Percentiles rank a stretch among this genome's conserved stretches.
These are phyloP conservation scores for Trichosurus vulpecula DNA, from an alignment of 2,797 vertebrate genomes.

Conservation along the genomic window DNA sequence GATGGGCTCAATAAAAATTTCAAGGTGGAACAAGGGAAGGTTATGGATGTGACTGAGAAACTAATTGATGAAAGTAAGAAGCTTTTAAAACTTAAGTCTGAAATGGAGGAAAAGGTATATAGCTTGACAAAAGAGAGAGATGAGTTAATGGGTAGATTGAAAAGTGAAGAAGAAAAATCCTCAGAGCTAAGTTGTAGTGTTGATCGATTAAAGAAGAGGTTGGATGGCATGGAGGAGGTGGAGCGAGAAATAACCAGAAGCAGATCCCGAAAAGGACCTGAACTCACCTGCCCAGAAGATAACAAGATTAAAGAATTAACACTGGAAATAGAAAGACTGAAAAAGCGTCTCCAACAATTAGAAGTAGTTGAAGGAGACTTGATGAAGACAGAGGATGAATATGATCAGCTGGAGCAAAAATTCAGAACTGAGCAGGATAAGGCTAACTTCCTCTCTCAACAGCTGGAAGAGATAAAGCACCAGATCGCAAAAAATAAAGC, in stretches of 20 bases:
- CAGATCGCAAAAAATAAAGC: slow-evolving; percentile 95
- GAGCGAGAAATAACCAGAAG: slow-evolving; percentile 87
- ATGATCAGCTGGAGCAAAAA: slow-evolving; percentile 95
- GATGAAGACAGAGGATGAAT: slow-evolving; percentile 98
- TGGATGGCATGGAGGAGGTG: slow-evolving; percentile 89
- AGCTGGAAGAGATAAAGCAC: slow-evolving; percentile 93
- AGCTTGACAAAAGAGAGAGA: slow-evolving; percentile 90
- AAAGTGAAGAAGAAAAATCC: slow-evolving; percentile 90
- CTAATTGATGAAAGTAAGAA: slow-evolving; percentile 98
- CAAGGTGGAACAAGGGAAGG: slow-evolving; percentile 94
- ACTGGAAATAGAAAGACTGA: slow-evolving; percentile 92
- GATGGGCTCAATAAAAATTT: slow-evolving; percentile 90
- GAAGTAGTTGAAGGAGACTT: slow-evolving; percentile 97
- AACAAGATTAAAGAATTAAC: slow-evolving; percentile 92
- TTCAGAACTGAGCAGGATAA: slow-evolving; percentile 95
- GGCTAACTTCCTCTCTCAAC: slow-evolving; percentile 91
- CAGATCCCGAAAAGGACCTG: slow-evolving; percentile 83
- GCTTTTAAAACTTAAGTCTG: slow-evolving; percentile 94
- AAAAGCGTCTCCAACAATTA: slow-evolving; percentile 92
- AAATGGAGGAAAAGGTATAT: slow-evolving; percentile 93
- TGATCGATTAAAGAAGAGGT: slow-evolving; percentile 87
- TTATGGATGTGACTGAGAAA: slow-evolving; percentile 96
- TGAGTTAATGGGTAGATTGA: slow-evolving; percentile 88
- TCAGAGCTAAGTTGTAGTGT: slow-evolving; percentile 88
- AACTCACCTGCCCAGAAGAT: slow-evolving; percentile 86